These are phyloP conservation scores for Microcebus ravelobensis DNA, from an alignment of 2,113 vertebrate genomes.

Conservation along the genomic window DNA sequence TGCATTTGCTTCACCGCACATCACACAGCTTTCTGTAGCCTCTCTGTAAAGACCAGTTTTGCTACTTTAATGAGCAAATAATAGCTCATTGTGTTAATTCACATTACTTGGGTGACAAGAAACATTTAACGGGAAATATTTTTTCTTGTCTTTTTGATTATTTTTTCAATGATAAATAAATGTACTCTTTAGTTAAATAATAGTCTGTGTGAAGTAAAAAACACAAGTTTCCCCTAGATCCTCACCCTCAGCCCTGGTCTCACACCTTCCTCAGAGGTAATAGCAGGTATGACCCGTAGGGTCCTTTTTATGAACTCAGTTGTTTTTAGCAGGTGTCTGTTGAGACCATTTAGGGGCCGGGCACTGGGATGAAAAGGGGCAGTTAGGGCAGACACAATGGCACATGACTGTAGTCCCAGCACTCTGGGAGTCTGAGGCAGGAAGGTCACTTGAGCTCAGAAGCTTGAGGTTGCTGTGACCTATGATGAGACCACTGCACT, in stretches of 20 bases:
- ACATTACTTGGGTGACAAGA: background rate
- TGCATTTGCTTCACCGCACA: background rate
- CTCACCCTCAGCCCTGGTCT: background rate
- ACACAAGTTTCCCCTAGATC: no score
- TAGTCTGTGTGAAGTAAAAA: no score
- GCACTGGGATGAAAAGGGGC: background rate
- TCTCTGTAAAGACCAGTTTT: background rate
- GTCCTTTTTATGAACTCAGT: background rate
- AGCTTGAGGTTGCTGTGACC: no score
- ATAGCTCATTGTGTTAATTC: background rate
- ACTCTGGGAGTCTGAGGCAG: no score
- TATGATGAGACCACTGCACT: no score
- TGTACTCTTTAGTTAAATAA: background rate
- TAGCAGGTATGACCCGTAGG: background rate
- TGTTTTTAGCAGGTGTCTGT: background rate
- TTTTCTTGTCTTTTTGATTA: background rate
- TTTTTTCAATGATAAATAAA: background rate
- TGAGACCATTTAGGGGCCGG: background rate
- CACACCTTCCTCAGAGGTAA: background rate
- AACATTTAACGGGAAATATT: background rate
- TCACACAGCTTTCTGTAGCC: background rate
- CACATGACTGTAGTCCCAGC: no score
- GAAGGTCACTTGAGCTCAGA: no score
- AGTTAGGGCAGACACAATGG: background rate
- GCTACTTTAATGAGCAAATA: background rate